Base-by-base conservation (phyloP, 2,797 vertebrate genomes). In the Okamejei kenojei region DNA sequence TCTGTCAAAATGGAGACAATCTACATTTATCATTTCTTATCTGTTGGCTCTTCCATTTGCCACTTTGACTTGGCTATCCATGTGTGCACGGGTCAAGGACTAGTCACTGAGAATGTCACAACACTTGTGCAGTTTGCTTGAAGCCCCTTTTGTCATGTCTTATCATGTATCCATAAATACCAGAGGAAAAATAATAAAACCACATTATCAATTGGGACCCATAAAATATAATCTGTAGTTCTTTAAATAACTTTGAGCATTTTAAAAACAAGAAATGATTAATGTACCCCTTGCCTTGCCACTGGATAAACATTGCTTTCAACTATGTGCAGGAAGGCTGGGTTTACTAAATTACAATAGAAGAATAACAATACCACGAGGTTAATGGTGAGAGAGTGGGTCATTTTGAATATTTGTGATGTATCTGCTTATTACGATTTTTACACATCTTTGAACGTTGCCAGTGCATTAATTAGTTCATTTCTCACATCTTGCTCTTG, bases 1-100 rank as follows among this genome's bases (percentile, higher is more conserved):
- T 93, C 94, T 96, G 95, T 96, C 94, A 94, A 86, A 68, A 23
- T 92, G 88, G 94, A 93, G 94, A 94, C 93, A 93, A 94, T 94
- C 94, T 94, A 94, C 90, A 81, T 95, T 95, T 94, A 95, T 95
- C 95, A 95, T 95, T 94, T 94, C 94, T 95, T 95, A 95, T 95
- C 95, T 95, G 94, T 94, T 93, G 93, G 94, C 94, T 93, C 29
- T 71, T 81, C 9, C 7, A 54, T 94, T 93, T 93, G 93, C 93
- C 45, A n/a, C 93, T 77, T 93, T 92, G 93, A 93, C 93, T 93
- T 88, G 93, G 82, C 94, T 94, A 93, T 93, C 45, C 2, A 17
- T 74, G 93, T 7, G 29, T 93, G 93, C 93, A 93, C 68, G 84
- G 94, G 94, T 95, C 94, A 95, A 95, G 95, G 95, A 94, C 93